phyloP scores from a whole-genome alignment of 2,888 invertebrate genomes.

The Drosophila meridiana region DNA sequence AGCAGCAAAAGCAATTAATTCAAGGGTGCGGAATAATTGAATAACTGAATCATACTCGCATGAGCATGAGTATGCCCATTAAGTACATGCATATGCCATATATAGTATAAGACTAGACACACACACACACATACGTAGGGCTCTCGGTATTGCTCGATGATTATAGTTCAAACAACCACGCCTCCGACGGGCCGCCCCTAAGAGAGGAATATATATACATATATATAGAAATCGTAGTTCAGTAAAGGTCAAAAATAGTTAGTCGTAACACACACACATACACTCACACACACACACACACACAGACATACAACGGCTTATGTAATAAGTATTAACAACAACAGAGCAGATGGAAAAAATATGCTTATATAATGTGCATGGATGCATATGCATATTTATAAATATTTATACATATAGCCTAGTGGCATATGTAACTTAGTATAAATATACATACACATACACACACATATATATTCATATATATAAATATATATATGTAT shows the following conservation, averaged over 20 bases:
- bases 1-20: conserved; percentile 18
- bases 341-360: not conserved
- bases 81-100: conserved; percentile 3
- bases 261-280: conserved; percentile 15
- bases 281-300: conserved; percentile 4
- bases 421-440: conserved; percentile 16
- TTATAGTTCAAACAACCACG: conserved; percentile 9
- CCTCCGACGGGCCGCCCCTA: conserved; percentile 8
- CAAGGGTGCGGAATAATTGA: conserved; percentile 5
- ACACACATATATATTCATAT: not conserved
- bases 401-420: conserved; percentile 22
- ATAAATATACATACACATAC: conserved; percentile 15
- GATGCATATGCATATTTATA: conserved; percentile 19
- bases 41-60: conserved; percentile 13
- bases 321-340: conserved; percentile 33
- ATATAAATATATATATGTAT: not conserved
- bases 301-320: conserved; percentile 35
- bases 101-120: not conserved
- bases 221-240: conserved; percentile 18
- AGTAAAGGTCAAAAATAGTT: conserved; percentile 18
- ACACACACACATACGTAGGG: not conserved
- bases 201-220: conserved; percentile 15
- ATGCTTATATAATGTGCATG: conserved; percentile 48
- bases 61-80: not conserved
- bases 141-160: not conserved